Conservation (phyloP, 2,888 invertebrate species). For the Dasysyrphus albostriatus region DNA sequence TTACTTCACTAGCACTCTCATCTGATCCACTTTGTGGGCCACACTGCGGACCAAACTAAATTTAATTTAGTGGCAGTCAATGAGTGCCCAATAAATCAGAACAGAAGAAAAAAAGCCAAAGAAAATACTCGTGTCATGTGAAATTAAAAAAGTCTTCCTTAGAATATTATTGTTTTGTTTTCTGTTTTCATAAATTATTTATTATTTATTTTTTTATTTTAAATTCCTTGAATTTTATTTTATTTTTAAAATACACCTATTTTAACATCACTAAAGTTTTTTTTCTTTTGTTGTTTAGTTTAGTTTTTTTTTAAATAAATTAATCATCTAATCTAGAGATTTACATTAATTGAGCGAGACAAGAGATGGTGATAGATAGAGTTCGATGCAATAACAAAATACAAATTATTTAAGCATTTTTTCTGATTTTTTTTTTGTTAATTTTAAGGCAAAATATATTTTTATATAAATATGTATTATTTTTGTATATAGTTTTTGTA, state of each 20-base stretch:
- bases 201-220: constrained; percentile 59
- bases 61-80: not conserved
- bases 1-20: constrained; percentile 92
- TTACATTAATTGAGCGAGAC: constrained; percentile 52
- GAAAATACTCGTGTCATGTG: constrained; percentile 31
- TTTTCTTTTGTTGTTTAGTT: constrained; percentile 15
- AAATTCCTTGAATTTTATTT: constrained; percentile 30
- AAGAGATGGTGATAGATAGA: constrained; percentile 45
- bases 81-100: not conserved
- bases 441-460: constrained; percentile 37
- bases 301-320: constrained; percentile 23
- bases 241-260: constrained; percentile 34
- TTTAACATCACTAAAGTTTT: constrained; percentile 42
- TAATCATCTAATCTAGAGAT: constrained; percentile 48
- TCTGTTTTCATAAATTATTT: constrained; percentile 37
- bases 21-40: constrained; percentile 86
- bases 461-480: not conserved
- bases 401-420: not conserved
- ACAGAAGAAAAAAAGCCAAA: not conserved
- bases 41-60: constrained; percentile 77
- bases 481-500: constrained; percentile 15
- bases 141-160: constrained; percentile 72
- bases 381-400: constrained; percentile 36
- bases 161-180: constrained; percentile 32
- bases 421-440: not conserved